Conservation (phyloP, 2,797 vertebrate genomes). For the Limosa lapponica region DNA sequence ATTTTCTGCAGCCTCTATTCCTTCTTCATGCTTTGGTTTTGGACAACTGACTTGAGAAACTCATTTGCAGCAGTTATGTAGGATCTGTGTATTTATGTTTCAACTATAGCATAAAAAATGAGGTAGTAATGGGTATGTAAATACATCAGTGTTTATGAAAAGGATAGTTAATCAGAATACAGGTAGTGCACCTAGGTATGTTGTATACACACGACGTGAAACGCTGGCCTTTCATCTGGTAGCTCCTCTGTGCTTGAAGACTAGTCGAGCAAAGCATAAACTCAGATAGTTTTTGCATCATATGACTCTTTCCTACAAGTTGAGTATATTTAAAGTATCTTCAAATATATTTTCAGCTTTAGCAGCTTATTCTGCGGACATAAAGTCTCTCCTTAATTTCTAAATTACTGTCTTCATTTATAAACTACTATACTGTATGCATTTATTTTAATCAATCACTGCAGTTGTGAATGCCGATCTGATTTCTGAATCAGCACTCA, state of each 20-base stretch:
- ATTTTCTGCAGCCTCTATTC: not conserved
- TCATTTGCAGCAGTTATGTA: not conserved
- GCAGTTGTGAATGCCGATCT: slow-evolving; percentile 26
- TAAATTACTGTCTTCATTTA: slow-evolving; percentile 57
- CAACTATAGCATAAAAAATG: rapidly evolving
- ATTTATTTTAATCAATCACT: slow-evolving; percentile 59
- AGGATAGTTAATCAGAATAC: not conserved
- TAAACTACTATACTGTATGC: not conserved
- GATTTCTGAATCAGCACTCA: slow-evolving; percentile 68
- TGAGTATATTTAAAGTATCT: slow-evolving; percentile 7
- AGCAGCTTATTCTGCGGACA: not conserved
- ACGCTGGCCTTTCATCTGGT: not conserved
- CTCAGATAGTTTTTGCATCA: not conserved
- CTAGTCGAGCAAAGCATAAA: not conserved
- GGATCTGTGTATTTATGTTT: not conserved
- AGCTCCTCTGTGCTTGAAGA: not conserved
- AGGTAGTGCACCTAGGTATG: not conserved
- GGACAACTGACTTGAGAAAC: not conserved
- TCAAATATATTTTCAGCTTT: slow-evolving; percentile 29
- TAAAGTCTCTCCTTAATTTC: slow-evolving; percentile 48
- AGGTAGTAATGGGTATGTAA: not conserved
- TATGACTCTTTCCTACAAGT: not conserved
- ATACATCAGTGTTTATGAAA: not conserved
- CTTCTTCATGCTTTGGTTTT: not conserved
- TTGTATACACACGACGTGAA: not conserved